Evolutionary conservation across 1,140 invertebrate species (phyloP).

Genomic region (Vanessa atalanta): DNA sequence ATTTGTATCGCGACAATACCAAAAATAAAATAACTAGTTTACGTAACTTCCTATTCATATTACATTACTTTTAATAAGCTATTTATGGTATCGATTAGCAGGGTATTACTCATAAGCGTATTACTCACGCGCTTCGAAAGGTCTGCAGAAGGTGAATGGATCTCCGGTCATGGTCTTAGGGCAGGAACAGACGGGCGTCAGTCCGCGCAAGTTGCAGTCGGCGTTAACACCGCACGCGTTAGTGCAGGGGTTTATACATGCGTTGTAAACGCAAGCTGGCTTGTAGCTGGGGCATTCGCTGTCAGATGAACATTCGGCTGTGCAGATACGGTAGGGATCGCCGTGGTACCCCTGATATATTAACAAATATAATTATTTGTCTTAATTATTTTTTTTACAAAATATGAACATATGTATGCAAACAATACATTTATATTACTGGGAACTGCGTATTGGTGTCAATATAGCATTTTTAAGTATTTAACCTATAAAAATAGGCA

Average conservation of each 20-base stretch:
- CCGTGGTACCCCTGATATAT: conserved; percentile 85
- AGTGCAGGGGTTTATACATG: conserved; percentile 90
- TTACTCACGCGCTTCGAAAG: conserved; percentile 87
- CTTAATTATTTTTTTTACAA: background rate
- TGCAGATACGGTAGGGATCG: conserved; percentile 86
- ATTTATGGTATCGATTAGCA: conserved; percentile 3
- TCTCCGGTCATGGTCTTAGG: conserved; percentile 93
- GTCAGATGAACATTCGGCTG: conserved; percentile 87
- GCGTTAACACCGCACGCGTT: conserved; percentile 91
- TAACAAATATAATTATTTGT: background rate
- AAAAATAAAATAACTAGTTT: background rate
- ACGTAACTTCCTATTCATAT: background rate
- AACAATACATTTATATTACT: background rate
- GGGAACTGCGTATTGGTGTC: too few species aligned
- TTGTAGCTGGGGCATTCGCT: conserved; percentile 87
- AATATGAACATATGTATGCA: too few species aligned
- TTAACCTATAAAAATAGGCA: too few species aligned
- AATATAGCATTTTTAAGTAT: too few species aligned
- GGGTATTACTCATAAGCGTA: conserved; percentile 11
- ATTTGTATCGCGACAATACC: background rate
- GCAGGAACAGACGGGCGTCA: conserved; percentile 91
- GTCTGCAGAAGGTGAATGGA: conserved; percentile 90
- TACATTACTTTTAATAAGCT: conserved; percentile 6
- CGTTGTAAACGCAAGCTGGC: conserved; percentile 90
- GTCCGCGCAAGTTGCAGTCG: conserved; percentile 87